These are phyloP conservation scores for Tyrannus savana DNA, from an alignment of 2,113 vertebrate genomes.

Conservation along the genomic window DNA sequence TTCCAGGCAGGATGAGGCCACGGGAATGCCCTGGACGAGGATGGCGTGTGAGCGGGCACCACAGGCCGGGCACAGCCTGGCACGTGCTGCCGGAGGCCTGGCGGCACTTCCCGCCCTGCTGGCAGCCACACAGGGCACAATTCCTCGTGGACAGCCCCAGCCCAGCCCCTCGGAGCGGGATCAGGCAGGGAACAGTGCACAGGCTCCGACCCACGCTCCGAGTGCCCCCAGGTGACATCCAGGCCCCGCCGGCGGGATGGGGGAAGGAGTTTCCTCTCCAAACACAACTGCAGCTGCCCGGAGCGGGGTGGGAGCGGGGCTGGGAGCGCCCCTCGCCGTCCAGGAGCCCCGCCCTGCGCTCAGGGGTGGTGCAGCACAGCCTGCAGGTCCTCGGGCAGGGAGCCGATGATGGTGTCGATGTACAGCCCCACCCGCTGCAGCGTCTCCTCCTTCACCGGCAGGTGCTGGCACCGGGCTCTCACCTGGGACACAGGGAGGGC, in stretches of 20 bases:
- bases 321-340: neutral
- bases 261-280: neutral
- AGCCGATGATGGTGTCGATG: slow-evolving; percentile 73
- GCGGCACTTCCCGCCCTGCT: neutral
- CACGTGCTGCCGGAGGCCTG: neutral
- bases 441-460: slow-evolving; percentile 81
- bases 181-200: accelerated
- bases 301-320: neutral
- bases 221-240: neutral
- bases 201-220: neutral
- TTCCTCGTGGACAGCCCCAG: neutral
- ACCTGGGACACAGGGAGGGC: slow-evolving; percentile 55
- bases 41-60: neutral
- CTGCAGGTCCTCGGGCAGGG: slow-evolving; percentile 88
- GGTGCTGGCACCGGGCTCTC: slow-evolving; percentile 79
- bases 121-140: neutral
- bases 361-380: slow-evolving; percentile 76
- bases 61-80: accelerated
- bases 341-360: neutral
- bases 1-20: neutral
- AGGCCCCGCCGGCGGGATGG: neutral
- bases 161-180: neutral
- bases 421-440: slow-evolving; percentile 75
- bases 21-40: accelerated
- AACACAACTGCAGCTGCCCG: neutral